phyloP scores from a whole-genome alignment of 2,113 vertebrate genomes.

The Thunnus thynnus region DNA sequence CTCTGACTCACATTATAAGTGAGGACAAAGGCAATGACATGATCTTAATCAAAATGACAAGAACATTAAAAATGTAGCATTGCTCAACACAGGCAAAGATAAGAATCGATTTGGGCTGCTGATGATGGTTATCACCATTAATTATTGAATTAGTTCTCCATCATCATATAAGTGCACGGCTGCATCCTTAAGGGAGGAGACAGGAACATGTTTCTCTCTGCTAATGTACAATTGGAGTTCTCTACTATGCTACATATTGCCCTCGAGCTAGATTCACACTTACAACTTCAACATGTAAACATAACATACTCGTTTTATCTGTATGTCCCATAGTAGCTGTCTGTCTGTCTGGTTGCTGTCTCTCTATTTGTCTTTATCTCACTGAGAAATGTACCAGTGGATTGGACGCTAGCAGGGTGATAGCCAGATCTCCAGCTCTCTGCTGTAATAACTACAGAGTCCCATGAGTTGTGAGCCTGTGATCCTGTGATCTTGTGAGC shows the following conservation, averaged over 20 bases:
- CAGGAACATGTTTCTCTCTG: conserved; percentile 53
- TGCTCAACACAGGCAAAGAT: conserved; percentile 78
- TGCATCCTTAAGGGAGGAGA: conserved; percentile 68
- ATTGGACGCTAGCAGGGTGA: conserved; percentile 4
- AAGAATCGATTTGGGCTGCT: conserved; percentile 79
- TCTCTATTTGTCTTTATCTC: conserved; percentile 26
- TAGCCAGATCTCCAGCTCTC: conserved; percentile 38
- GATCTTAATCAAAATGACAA: conserved; percentile 83
- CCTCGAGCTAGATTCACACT: conserved; percentile 65
- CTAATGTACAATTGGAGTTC: conserved; percentile 63
- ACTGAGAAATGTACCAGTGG: conserved; percentile 1
- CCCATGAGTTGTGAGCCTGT: conserved; percentile 42
- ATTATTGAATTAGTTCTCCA: conserved; percentile 81
- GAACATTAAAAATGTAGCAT: conserved; percentile 82
- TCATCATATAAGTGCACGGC: conserved; percentile 77
- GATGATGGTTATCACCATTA: conserved; percentile 84
- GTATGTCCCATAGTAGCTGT: conserved; percentile 23
- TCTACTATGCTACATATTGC: conserved; percentile 36
- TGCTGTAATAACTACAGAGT: conserved; percentile 40
- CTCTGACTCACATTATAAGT: conserved; percentile 57
- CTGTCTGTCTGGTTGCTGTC: conserved; percentile 19
- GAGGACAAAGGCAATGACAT: conserved; percentile 75
- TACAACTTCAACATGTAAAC: conserved; percentile 65
- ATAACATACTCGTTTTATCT: conserved; percentile 36
- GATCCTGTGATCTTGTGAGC: conserved; percentile 54